Base-by-base conservation (phyloP, 2,888 invertebrate species). In the Venustoraphidia nigricollis region DNA sequence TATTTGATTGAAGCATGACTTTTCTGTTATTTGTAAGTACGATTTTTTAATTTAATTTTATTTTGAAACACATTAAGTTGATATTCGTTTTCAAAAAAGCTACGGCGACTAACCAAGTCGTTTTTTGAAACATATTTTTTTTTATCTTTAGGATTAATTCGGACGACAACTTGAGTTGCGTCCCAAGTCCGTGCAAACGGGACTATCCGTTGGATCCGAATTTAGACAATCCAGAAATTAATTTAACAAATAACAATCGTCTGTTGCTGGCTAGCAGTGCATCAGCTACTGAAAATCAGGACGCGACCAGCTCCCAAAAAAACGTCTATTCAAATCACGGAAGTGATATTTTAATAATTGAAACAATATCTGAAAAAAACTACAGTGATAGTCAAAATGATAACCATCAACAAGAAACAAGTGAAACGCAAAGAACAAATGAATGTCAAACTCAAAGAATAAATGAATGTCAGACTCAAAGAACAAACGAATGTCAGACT, bases 251-350 rank as follows among this genome's bases (percentile, higher is more conserved):
- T 9, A 46, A 35, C 10, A 11, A 44, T 36, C 13, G 47, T 9
- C 51, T 45, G n/a, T 45, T 45, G 36, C 45, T 49, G 34, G 17
- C 43, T 45, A 54, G 54, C 45, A 55, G 52, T 43, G 47, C 49
- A 36, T 55, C 56, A 34, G 56, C 56, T 38, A 27, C 40, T 14
- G 47, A 52, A 48, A 48, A 47, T 43, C 36, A 43, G 10, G 50
- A 48, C 43, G 27, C 27, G 27, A 27, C 6, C 27, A 6, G 27
- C 6, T 6, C 27, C 27, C 27, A 27, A 27, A 27, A 27, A 27
- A 27, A 27, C 27, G 27, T 27, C 6, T 27, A 27, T 6, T 27
- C 27, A 6, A 27, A 6, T 6, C 5, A 27, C 27, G 27, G 6
- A 27, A 27, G 27, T 27, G 27, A 27, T 6, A 27, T 27, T 27